Conservation (phyloP, 2,797 vertebrate species). For the Danionella dracula region DNA sequence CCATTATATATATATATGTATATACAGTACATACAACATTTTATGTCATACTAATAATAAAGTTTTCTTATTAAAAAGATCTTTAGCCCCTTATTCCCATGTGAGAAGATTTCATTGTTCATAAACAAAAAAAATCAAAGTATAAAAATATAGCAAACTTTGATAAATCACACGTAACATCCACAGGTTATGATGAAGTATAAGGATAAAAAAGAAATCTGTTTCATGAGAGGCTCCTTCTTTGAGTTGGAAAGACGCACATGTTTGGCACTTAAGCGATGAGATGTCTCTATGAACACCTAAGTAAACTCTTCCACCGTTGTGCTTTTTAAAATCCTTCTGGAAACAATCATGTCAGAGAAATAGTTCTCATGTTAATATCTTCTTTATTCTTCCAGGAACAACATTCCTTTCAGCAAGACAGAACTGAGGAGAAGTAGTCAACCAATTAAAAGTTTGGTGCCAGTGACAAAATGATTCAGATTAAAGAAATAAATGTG, state of each 20-base stretch:
- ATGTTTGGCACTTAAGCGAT: conserved; percentile 74
- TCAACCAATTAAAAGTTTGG: no score
- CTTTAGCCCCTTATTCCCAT: conserved; percentile 80
- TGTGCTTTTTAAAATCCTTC: conserved; percentile 43
- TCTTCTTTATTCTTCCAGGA: no score
- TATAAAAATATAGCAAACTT: conserved; percentile 80
- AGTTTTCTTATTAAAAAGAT: conserved; percentile 66
- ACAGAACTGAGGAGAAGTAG: no score
- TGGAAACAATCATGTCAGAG: no score
- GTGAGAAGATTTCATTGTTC: conserved; percentile 70
- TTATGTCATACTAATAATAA: conserved; percentile 62
- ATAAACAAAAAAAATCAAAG: conserved; percentile 72
- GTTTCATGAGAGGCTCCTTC: conserved; percentile 48
- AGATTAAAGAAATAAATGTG: no score
- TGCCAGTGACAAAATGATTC: no score
- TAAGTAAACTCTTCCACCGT: conserved; percentile 43
- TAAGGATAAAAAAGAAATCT: conserved; percentile 54
- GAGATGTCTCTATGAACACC: conserved; percentile 48
- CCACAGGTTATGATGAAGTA: conserved; percentile 40
- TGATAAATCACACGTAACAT: conserved; percentile 49
- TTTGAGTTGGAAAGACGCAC: conserved; percentile 32
- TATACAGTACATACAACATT: conserved; percentile 15
- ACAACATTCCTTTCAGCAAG: no score
- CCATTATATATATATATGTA: not conserved
- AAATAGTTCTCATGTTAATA: no score